A percentile compares a stretch with the other conserved stretches of the same genome.
Conservation (phyloP, 2,888 invertebrate species). For the Saturnia pavonia region DNA sequence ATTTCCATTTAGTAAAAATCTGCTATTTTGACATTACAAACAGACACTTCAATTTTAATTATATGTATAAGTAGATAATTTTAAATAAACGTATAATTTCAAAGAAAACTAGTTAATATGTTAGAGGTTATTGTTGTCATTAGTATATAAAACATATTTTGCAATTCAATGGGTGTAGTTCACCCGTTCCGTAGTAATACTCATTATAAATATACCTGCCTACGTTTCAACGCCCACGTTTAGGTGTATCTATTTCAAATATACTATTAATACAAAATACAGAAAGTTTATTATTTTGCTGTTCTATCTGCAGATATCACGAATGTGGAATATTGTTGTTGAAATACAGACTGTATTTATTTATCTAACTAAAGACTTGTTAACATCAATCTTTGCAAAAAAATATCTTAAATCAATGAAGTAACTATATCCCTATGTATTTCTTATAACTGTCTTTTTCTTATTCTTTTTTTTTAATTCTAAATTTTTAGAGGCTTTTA, state of each 20-base stretch:
- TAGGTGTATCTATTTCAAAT: conserved; percentile 10
- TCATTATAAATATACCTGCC: conserved; percentile 32
- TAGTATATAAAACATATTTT: conserved; percentile 29
- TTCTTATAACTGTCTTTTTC: not conserved
- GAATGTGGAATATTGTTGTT: not conserved
- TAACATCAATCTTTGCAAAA: not conserved
- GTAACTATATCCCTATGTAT: not conserved
- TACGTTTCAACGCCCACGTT: conserved; percentile 38
- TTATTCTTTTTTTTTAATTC: too few relatives aligned
- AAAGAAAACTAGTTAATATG: conserved; percentile 12
- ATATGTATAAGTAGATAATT: conserved; percentile 21
- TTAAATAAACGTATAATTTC: conserved; percentile 18
- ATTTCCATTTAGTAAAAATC: too few relatives aligned
- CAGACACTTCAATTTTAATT: too few relatives aligned
- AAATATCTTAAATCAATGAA: too few relatives aligned
- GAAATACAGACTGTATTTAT: not conserved
- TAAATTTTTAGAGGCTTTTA: too few relatives aligned
- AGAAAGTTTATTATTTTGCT: not conserved
- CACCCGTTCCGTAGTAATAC: conserved; percentile 26
- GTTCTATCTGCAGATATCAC: not conserved
- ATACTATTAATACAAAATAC: not conserved
- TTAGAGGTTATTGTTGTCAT: conserved; percentile 35
- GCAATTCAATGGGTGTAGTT: conserved; percentile 38
- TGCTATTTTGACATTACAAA: too few relatives aligned
- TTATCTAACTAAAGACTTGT: not conserved